Conservation (phyloP, 2,888 invertebrate species). For the Tenthredo amoena region DNA sequence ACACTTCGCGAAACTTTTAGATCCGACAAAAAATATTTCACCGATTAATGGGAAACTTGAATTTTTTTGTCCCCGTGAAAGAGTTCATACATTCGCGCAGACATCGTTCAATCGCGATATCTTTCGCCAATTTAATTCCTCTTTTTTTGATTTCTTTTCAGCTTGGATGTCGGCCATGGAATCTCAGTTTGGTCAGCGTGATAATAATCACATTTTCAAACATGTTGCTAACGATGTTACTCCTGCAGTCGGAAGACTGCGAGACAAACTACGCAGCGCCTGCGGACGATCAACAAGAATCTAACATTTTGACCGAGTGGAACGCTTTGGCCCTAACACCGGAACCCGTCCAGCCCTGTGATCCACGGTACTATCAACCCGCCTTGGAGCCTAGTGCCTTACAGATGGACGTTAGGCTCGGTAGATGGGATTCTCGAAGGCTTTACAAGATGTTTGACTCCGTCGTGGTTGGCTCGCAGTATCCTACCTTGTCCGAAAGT, state of each 20-base stretch:
- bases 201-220: constrained; percentile 84
- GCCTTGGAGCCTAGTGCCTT: constrained; percentile 64
- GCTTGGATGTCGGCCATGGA: constrained; percentile 84
- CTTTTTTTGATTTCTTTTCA: constrained; percentile 62
- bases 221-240: constrained; percentile 81
- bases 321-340: background rate
- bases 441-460: constrained; percentile 88
- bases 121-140: constrained; percentile 1
- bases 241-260: constrained; percentile 80
- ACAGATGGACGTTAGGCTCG: constrained; percentile 83
- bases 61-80: background rate
- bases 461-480: constrained; percentile 85
- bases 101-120: no score
- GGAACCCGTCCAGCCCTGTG: constrained; percentile 6
- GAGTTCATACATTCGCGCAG: no score
- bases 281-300: constrained; percentile 59
- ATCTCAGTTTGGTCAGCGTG: constrained; percentile 84
- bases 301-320: background rate
- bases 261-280: constrained; percentile 56
- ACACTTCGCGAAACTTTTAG: background rate
- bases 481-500: constrained; percentile 81
- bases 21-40: background rate
- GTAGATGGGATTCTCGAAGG: constrained; percentile 87
- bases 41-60: constrained; percentile 49
- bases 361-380: constrained; percentile 36